Evolutionary conservation across 1,140 invertebrate species (phyloP), one percentile per base, ranked within the genome.

Genomic region (Ganaspis sp.): DNA sequence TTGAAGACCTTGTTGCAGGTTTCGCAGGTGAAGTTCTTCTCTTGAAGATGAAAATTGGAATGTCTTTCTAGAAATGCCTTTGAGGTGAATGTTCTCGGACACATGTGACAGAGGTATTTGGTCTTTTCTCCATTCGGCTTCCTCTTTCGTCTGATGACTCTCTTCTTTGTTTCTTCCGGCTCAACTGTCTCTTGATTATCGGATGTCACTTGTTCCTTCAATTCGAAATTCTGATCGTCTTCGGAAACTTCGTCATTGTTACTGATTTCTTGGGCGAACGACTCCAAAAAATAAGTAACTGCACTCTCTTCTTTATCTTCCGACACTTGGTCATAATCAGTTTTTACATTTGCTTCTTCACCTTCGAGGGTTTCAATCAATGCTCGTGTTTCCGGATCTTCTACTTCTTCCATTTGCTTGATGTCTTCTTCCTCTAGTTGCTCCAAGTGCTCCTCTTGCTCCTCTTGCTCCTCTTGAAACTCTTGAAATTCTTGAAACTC

Each of bases 11-110:
- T 83, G 15, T 76, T 78, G 45, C 81, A 82, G 15, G 76, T 80
- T 70, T 80, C 78, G 15, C 81, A 82, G 4, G 79, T 81, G 29
- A 1, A 45, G 0, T 34, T 78, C 71, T 81, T 83, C 78, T 72
- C 80, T 53, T 72, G n/a, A 76, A 77, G 78, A 81, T 69, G 81
- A 70, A 40, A 79, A 77, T 75, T 81, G 72, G 69, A 53, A 40
- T 77, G 75, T 17, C 17, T 21, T 73, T 73, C 58, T 19, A 76
- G 71, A 69, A 54, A 73, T 17, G 11, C n/a, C 37, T 76, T 76
- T 49, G 70, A 49, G 1, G 9, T 40, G 37, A 76, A 76, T 11
- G 23, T 53, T n/a, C 34, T 19, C n/a, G 42, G 69, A 26, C 75
- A 76, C 12, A 23, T 76, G 42, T 72, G 54, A 53, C 70, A 76